phyloP scores from a whole-genome alignment of 1,140 invertebrate species.

The Drosophila takahashii region DNA sequence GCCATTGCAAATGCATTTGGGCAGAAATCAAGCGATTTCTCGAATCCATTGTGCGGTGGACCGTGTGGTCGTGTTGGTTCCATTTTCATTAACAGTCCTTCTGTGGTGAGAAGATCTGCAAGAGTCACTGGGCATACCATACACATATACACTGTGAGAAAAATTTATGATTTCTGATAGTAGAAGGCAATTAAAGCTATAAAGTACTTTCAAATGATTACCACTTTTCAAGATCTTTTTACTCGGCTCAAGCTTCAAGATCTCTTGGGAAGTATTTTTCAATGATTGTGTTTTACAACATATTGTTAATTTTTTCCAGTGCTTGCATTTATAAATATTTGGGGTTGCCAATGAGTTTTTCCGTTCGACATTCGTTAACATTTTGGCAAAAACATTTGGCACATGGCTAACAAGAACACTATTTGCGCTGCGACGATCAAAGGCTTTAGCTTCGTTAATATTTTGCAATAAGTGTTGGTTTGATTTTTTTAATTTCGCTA shows the following conservation, averaged over 20 bases:
- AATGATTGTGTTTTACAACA: too few species aligned
- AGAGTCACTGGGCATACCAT: neutral
- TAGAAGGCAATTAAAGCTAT: neutral
- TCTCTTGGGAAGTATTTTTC: too few species aligned
- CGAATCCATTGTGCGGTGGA: neutral
- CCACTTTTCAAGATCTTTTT: too few species aligned
- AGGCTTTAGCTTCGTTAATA: too few species aligned
- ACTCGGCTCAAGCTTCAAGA: too few species aligned
- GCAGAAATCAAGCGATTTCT: neutral
- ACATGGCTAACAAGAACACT: neutral
- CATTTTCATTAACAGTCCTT: conserved; percentile 1
- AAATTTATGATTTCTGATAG: neutral
- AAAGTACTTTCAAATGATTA: too few species aligned
- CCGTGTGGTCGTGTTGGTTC: neutral
- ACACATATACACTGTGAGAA: neutral
- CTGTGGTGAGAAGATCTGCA: neutral
- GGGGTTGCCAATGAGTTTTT: neutral
- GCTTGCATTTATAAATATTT: neutral
- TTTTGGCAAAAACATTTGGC: neutral
- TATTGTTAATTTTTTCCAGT: neutral
- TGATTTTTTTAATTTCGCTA: neutral
- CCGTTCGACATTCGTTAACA: neutral
- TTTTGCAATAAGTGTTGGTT: neutral
- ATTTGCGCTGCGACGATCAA: neutral
- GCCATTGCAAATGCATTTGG: conserved; percentile 3